Evolutionary conservation across 2,888 invertebrate genomes (phyloP), one percentile per base, ranked within the genome.

Genomic region (Rhingia campestris): DNA sequence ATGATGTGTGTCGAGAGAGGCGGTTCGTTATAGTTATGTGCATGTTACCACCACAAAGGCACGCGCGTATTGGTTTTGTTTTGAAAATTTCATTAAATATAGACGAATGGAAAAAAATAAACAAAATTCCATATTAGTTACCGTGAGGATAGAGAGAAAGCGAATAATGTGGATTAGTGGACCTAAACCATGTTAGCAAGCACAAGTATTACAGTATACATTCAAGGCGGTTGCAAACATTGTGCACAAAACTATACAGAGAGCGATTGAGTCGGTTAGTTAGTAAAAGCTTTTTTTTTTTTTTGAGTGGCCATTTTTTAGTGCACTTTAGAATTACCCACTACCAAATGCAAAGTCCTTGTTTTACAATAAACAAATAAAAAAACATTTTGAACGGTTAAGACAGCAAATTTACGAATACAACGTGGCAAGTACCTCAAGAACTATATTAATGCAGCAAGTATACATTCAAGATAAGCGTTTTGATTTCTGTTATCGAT

Each of bases 101-200:
- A 84, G 59, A 70, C 22, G 63, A 75, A 80, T 84, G 84, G 74
- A 84, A 84, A 69, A n/a, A 84, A 70, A 84, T 80, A 84, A 79
- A 82, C 73, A 82, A 84, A 84, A 84, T 80, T 84, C 80, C 74
- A 84, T 84, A 84, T 84, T 80, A 84, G 74, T 84, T 80, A 84
- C 80, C 74, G 64, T 75, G 84, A 80, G 49, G 33, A 66, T 41
- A 39, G 67, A 70, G 49, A 49, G 51, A 66, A 39, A 66, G 45
- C 58, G 54, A 69, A 54, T 74, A 74, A 61, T 75, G 74, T 84
- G 74, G 74, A 37, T 66, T 75, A 84, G 80, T 84, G 64, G 80
- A 61, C 80, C 70, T 84, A 49, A 14, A 66, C 80, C 70, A 84
- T 69, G 41, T 35, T 66, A 66, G 56, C 80, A 84, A 84, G 80